phyloP scores from a whole-genome alignment of 2,888 invertebrate species.

The Nomada lathburiana region DNA sequence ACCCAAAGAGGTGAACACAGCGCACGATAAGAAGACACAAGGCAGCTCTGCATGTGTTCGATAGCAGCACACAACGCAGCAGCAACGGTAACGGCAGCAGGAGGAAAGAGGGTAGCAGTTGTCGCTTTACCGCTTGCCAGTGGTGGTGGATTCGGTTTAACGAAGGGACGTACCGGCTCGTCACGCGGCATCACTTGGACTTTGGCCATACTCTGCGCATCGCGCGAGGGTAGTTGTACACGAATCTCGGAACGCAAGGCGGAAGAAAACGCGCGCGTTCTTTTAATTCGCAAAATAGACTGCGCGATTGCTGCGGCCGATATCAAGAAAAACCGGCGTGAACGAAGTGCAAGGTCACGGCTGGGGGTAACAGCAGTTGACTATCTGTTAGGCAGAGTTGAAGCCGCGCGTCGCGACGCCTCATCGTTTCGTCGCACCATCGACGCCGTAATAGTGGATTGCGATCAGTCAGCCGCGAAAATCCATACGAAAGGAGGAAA shows the following conservation, averaged over 20 bases:
- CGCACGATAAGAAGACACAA: neutral
- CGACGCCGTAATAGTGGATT: too few species aligned
- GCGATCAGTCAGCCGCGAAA: neutral
- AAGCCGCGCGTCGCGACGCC: too few species aligned
- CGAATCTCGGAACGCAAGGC: neutral
- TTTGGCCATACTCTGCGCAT: constrained; percentile 27
- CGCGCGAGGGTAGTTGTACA: constrained; percentile 39
- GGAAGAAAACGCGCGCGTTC: neutral
- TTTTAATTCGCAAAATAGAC: neutral
- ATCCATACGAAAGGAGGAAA: neutral
- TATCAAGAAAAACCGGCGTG: constrained; percentile 5
- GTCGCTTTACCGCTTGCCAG: constrained; percentile 28
- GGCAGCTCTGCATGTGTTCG: neutral
- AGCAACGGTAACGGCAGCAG: neutral
- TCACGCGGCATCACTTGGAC: constrained; percentile 54
- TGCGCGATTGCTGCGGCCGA: neutral
- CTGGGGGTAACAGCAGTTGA: neutral
- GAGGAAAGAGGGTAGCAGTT: constrained; percentile 45
- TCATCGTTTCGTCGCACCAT: too few species aligned
- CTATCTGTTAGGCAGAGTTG: neutral
- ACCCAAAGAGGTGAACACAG: neutral
- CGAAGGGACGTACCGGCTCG: constrained; percentile 33
- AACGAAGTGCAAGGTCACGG: constrained; percentile 16
- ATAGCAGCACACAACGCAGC: neutral
- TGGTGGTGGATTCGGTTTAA: constrained; percentile 40